Evolutionary conservation across 2,888 invertebrate species (phyloP).

Genomic region (Cephus pygmeus): DNA sequence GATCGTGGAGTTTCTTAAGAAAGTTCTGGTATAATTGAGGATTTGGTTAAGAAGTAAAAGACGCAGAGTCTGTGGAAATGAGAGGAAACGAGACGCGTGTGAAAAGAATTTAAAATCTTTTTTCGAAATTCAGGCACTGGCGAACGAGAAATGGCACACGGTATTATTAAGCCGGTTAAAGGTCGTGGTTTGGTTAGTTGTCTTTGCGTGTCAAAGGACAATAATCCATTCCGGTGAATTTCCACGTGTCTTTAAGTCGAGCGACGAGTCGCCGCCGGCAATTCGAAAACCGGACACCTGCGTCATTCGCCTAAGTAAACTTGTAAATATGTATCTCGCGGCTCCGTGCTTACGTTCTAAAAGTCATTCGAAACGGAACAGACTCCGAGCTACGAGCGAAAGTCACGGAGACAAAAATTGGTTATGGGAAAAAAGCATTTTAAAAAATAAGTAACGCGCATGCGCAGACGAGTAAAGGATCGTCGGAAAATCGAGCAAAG

Average conservation of each 20-base stretch:
- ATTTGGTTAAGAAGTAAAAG: background rate
- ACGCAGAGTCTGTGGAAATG: background rate
- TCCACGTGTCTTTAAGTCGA: background rate
- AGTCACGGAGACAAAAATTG: background rate
- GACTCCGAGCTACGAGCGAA: background rate
- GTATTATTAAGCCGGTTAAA: no score
- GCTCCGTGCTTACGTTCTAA: background rate
- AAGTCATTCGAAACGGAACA: background rate
- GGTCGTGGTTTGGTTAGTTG: background rate
- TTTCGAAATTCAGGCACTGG: no score
- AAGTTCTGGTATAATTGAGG: background rate
- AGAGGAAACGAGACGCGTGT: no score
- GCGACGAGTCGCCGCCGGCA: background rate
- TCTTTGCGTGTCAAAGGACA: background rate
- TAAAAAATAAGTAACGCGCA: background rate
- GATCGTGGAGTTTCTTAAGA: background rate
- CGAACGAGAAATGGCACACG: no score
- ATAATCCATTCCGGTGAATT: background rate
- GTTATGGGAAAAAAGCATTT: background rate
- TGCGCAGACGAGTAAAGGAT: background rate
- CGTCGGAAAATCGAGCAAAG: background rate
- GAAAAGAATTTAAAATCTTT: no score
- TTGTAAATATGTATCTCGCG: background rate
- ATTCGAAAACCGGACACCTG: background rate
- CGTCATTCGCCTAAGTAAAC: background rate